These are phyloP conservation scores for Lepidotrigona ventralis DNA, from an alignment of 1,140 invertebrate genomes.

Conservation along the genomic window DNA sequence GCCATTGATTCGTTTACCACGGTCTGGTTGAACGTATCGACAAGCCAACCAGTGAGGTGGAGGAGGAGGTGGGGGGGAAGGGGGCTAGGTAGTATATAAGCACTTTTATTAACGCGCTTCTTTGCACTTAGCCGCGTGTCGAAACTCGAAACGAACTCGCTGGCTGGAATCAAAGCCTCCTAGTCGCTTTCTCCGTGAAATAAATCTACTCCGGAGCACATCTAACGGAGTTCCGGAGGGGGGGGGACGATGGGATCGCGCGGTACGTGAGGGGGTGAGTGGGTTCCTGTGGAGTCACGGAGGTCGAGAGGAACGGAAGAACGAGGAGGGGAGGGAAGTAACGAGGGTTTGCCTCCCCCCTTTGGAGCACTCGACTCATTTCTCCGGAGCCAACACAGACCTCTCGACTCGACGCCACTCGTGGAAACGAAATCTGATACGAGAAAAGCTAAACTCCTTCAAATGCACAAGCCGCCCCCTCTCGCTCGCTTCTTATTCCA, in stretches of 20 bases:
- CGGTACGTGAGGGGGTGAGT: not conserved
- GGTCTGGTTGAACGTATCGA: not conserved
- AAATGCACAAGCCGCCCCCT: conserved; percentile 67
- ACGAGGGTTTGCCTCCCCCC: conserved; percentile 44
- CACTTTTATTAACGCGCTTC: conserved; percentile 1
- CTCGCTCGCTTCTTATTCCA: not conserved
- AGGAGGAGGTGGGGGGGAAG: too few relatives aligned
- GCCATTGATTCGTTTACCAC: not conserved
- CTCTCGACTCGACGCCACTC: conserved; percentile 73
- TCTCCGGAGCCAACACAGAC: conserved; percentile 69
- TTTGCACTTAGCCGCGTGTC: conserved; percentile 2
- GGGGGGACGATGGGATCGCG: not conserved
- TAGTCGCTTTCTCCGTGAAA: conserved; percentile 15
- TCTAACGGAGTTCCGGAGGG: not conserved
- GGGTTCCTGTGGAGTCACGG: conserved; percentile 25
- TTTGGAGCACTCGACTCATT: conserved; percentile 73
- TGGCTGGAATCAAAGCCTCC: conserved; percentile 18
- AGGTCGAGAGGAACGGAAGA: conserved; percentile 33
- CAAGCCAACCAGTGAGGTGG: too few relatives aligned
- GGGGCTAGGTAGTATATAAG: not conserved
- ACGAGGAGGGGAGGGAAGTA: conserved; percentile 26
- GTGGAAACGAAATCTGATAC: conserved; percentile 74
- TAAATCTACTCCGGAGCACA: conserved; percentile 51
- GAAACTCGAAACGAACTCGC: too few relatives aligned
- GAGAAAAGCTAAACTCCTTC: conserved; percentile 74